These are phyloP conservation scores for Rynchops niger DNA, from an alignment of 2,113 vertebrate genomes.

Conservation along the genomic window DNA sequence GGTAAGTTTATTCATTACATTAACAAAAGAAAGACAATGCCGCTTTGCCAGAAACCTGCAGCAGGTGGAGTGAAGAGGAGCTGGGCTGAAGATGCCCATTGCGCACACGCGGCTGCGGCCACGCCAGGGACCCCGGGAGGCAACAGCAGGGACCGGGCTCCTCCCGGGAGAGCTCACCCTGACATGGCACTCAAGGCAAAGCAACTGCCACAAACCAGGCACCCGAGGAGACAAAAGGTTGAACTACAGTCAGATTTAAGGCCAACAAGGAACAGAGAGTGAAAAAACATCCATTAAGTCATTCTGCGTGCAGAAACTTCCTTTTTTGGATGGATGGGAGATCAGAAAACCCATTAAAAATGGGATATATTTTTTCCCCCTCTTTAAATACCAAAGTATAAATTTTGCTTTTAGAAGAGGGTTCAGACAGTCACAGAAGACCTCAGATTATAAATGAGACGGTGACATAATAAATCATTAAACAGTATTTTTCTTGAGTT, in stretches of 20 bases:
- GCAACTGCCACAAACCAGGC: background rate
- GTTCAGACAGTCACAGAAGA: background rate
- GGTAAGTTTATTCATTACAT: background rate
- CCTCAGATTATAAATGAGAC: background rate
- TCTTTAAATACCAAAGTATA: background rate
- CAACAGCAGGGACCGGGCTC: background rate
- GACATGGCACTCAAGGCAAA: background rate
- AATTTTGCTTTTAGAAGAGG: background rate
- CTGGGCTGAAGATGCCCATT: background rate
- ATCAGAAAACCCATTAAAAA: background rate
- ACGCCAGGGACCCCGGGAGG: background rate
- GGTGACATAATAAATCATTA: background rate
- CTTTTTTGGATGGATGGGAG: background rate
- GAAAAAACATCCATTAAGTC: background rate
- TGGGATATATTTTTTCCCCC: background rate
- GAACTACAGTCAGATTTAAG: background rate
- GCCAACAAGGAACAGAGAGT: background rate
- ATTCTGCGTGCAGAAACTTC: background rate
- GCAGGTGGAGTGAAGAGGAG: background rate
- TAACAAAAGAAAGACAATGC: background rate
- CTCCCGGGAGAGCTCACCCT: background rate
- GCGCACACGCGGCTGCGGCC: rapidly evolving
- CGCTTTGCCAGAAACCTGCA: no score
- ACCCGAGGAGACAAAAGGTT: background rate
- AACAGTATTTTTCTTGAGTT: background rate